phyloP scores from a whole-genome alignment of 1,140 invertebrate genomes.

The Drosophila asahinai region DNA sequence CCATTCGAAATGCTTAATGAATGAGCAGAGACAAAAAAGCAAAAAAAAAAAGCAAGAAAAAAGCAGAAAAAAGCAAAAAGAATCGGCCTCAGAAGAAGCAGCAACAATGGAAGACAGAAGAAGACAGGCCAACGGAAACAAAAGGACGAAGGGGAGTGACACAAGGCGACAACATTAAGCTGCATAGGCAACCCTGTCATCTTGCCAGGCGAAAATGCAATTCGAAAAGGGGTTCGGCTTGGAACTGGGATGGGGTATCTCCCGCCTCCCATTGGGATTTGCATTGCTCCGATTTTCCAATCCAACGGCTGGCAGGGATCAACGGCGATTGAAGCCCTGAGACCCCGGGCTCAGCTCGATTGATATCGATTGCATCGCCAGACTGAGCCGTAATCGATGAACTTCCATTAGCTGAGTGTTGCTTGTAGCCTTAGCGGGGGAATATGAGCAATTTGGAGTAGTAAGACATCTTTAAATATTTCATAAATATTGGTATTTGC shows the following conservation, averaged over 20 bases:
- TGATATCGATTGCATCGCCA: conserved; percentile 15
- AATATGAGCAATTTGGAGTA: neutral
- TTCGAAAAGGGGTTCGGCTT: neutral
- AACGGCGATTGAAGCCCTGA: conserved; percentile 15
- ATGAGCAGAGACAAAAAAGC: conserved; percentile 35
- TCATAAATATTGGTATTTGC: neutral
- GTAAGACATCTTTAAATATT: neutral
- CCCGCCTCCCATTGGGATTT: conserved; percentile 19
- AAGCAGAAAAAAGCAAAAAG: neutral
- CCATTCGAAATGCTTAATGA: conserved; percentile 47
- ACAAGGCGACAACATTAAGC: conserved; percentile 34
- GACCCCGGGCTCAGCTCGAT: conserved; percentile 14
- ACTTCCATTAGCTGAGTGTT: conserved; percentile 11
- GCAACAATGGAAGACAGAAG: conserved; percentile 23
- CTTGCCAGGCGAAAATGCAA: conserved; percentile 24
- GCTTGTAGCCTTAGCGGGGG: neutral
- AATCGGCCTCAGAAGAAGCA: conserved; percentile 15
- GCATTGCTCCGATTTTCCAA: conserved; percentile 22
- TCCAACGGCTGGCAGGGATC: conserved; percentile 25
- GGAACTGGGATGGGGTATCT: neutral
- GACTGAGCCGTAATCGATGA: conserved; percentile 4
- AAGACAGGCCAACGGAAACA: conserved; percentile 27
- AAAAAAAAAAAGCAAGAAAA: neutral
- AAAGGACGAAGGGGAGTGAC: conserved; percentile 13
- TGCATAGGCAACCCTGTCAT: conserved; percentile 35